These are phyloP conservation scores for Andrena hattorfiana DNA, from an alignment of 2,888 invertebrate genomes.

Conservation along the genomic window DNA sequence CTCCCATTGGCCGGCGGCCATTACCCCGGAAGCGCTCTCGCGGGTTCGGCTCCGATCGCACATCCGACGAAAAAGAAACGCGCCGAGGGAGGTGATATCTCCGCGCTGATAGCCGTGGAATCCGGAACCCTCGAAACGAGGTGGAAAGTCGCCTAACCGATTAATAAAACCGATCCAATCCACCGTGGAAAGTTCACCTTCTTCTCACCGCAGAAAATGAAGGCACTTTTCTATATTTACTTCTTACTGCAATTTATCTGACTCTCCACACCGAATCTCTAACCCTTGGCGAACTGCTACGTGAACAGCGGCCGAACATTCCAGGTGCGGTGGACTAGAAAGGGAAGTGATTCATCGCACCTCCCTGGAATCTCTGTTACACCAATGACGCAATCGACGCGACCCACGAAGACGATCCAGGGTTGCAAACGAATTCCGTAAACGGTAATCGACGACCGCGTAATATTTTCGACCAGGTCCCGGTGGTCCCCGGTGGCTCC, in stretches of 20 bases:
- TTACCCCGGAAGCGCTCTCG: conserved; percentile 73
- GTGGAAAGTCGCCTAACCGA: conserved; percentile 7
- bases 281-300: neutral
- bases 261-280: no score
- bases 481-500: neutral
- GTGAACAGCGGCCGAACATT: conserved; percentile 30
- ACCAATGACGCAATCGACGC: conserved; percentile 43
- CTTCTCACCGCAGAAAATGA: no score
- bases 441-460: conserved; percentile 1
- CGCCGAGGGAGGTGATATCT: conserved; percentile 6
- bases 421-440: conserved; percentile 24
- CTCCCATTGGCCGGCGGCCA: conserved; percentile 70
- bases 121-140: neutral
- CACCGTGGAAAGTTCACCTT: no score
- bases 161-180: neutral
- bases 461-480: neutral
- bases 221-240: no score
- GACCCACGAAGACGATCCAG: conserved; percentile 26
- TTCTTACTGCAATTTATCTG: no score
- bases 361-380: conserved; percentile 50
- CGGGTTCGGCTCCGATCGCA: conserved; percentile 49
- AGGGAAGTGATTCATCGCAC: conserved; percentile 68
- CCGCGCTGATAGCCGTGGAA: conserved; percentile 20
- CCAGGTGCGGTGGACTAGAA: conserved; percentile 37
- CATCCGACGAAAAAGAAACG: conserved; percentile 52